Percentiles rank a stretch among this genome's conserved stretches.
These are phyloP conservation scores for Micrasema longulum DNA, from an alignment of 1,140 invertebrate species.

Conservation along the genomic window DNA sequence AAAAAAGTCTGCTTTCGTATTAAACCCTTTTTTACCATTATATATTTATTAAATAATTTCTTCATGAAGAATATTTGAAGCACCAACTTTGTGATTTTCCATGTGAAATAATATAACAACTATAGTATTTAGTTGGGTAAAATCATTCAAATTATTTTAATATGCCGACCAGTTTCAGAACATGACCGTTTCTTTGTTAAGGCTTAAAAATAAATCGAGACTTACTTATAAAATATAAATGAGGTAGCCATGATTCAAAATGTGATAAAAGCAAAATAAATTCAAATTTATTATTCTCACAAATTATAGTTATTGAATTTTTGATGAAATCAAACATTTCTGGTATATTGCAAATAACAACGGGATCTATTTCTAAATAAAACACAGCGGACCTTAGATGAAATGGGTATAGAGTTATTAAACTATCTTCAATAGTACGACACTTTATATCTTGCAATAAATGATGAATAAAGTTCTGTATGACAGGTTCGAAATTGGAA, in stretches of 20 bases:
- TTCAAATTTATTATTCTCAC: slow-evolving; percentile 9
- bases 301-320: not conserved
- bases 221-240: no score
- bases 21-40: no score
- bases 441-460: slow-evolving; percentile 17
- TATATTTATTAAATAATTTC: no score
- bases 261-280: slow-evolving; percentile 29
- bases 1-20: no score
- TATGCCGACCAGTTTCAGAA: no score
- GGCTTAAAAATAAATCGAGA: no score
- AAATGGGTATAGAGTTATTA: slow-evolving; percentile 10
- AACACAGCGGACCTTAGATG: not conserved
- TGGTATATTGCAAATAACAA: not conserved
- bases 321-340: not conserved
- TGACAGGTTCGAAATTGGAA: slow-evolving; percentile 3
- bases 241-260: slow-evolving; percentile 15
- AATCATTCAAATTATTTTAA: no score
- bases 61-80: no score
- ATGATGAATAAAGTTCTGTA: slow-evolving; percentile 15
- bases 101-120: no score
- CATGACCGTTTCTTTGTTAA: no score
- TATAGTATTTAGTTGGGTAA: no score
- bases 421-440: not conserved
- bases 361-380: slow-evolving; percentile 31
- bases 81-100: no score